These are phyloP conservation scores for Eonycteris spelaea DNA, from an alignment of 2,113 vertebrate species.

Conservation along the genomic window DNA sequence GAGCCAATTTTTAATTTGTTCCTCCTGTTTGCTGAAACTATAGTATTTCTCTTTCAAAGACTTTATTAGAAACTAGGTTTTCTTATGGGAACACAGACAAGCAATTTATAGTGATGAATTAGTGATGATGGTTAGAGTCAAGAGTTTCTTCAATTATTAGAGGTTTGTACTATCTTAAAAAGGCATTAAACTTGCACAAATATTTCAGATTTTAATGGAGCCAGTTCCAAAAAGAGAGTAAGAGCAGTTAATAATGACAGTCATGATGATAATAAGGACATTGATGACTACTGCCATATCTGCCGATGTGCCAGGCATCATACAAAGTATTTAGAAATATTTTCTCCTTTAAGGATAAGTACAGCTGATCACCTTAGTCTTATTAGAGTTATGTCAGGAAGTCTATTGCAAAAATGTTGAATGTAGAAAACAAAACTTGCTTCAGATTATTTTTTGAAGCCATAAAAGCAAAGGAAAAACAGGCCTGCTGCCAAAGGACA, in stretches of 20 bases:
- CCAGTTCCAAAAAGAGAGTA: background rate
- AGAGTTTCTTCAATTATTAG: constrained; percentile 47
- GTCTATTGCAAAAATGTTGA: background rate
- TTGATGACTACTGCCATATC: background rate
- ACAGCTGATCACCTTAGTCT: background rate
- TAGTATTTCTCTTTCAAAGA: constrained; percentile 70
- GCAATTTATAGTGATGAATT: constrained; percentile 65
- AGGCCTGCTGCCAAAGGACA: background rate
- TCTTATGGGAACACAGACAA: constrained; percentile 65
- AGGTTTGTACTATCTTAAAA: constrained; percentile 3
- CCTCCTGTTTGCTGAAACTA: constrained; percentile 71
- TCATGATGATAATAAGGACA: background rate
- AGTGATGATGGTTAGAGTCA: constrained; percentile 63
- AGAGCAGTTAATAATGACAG: background rate
- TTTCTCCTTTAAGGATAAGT: background rate
- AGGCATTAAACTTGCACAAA: constrained; percentile 13
- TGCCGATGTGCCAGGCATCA: background rate
- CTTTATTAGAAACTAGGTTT: constrained; percentile 68
- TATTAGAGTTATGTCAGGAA: constrained; percentile 14
- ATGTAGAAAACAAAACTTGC: background rate
- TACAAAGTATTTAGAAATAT: background rate
- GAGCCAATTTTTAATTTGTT: constrained; percentile 77
- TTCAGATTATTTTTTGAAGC: constrained; percentile 34
- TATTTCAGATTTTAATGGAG: constrained; percentile 57
- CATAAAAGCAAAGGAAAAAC: constrained; percentile 25